A percentile compares a stretch with the other conserved stretches of the same genome.
These are phyloP conservation scores for Erythrocercus mccallii DNA, from an alignment of 2,113 vertebrate species.

Conservation along the genomic window DNA sequence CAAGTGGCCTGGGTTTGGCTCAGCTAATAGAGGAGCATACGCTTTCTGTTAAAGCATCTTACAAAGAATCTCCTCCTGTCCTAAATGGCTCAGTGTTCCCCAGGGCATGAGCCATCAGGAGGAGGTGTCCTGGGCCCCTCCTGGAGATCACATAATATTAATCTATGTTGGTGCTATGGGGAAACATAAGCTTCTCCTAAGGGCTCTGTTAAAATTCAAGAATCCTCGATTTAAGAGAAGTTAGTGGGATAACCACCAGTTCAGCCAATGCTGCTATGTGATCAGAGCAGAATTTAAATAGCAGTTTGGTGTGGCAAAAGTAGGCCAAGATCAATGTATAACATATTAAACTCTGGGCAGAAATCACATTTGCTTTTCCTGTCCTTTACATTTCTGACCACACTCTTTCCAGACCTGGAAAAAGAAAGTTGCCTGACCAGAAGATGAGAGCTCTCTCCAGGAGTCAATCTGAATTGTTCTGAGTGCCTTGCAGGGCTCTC, in stretches of 20 bases:
- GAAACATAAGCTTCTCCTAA: background rate
- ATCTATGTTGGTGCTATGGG: background rate
- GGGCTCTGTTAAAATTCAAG: background rate
- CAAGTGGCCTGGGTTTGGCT: background rate
- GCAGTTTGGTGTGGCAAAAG: background rate
- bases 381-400: background rate
- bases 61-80: background rate
- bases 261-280: rapidly evolving
- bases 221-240: background rate
- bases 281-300: background rate
- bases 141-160: background rate
- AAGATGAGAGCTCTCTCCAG: background rate
- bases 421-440: background rate
- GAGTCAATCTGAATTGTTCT: background rate
- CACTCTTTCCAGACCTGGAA: background rate
- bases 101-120: background rate
- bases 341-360: background rate
- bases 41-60: background rate
- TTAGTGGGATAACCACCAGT: background rate
- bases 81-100: background rate
- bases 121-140: background rate
- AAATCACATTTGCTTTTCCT: background rate
- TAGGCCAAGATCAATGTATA: background rate
- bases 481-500: background rate
- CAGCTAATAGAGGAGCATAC: background rate